Conservation (phyloP, 2,797 vertebrate genomes). For the Cheirogaleus major region DNA sequence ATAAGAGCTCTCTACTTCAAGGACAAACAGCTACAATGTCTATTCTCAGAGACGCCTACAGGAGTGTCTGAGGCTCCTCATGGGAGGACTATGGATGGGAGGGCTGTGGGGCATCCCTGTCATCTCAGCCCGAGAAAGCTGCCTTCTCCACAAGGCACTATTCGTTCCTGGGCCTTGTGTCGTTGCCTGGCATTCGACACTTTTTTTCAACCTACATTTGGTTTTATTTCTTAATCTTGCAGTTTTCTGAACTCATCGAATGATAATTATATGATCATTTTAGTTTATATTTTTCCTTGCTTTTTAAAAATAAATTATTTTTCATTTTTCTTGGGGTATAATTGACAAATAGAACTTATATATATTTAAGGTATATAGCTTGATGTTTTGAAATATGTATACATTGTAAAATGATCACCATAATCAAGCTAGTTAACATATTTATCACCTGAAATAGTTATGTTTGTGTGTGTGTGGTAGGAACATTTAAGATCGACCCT, state of each 20-base stretch:
- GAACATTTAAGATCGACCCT: no score
- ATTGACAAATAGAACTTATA: no score
- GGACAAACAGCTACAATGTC: not conserved
- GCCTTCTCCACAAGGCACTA: not conserved
- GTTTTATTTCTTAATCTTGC: not conserved
- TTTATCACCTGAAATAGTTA: no score
- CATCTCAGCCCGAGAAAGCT: not conserved
- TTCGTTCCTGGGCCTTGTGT: not conserved
- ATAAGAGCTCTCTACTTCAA: not conserved
- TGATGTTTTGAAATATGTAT: no score
- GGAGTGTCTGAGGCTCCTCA: not conserved
- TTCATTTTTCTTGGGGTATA: not conserved
- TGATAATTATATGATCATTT: not conserved
- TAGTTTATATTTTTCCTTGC: not conserved
- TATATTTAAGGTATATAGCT: no score
- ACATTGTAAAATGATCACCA: no score
- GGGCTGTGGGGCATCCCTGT: not conserved
- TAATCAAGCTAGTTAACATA: no score
- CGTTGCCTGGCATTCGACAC: not conserved
- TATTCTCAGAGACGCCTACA: not conserved
- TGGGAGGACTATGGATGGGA: not conserved
- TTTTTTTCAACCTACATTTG: not conserved
- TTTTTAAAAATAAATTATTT: slow-evolving; percentile 25
- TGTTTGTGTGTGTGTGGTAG: no score
- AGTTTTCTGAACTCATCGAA: not conserved